Evolutionary conservation across 2,888 invertebrate species (phyloP), one percentile per base, ranked within the genome.

Genomic region (Drosophila ezoana): DNA sequence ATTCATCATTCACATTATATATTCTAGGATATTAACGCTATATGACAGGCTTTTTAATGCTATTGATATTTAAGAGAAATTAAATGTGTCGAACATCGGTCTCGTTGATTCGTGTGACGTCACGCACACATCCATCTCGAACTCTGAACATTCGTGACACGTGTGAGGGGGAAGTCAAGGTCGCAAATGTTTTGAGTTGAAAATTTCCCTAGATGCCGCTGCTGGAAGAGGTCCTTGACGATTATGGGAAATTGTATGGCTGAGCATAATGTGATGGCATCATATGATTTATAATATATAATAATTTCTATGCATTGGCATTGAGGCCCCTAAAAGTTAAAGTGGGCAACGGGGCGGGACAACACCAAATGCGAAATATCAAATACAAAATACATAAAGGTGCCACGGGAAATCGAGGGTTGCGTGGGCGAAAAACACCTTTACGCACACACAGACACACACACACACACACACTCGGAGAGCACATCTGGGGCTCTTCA

Each of bases 241-340:
- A 53, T 54, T 54, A 40, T 65, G 73, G 73, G 78, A 70, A 81
- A 79, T 76, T 79, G 73, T 79, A 61, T 72, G 79, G 77, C 80
- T 76, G 74, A 74, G 80, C 74, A 84, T 81, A 80, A 84, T 84
- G 81, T 73, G 78, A 73, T 71, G 84, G 76, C 84, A 73, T 80
- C 78, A 84, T 82, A 83, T 83, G 83, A 83, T 83, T 83, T 83
- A 83, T 83, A 83, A 83, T 83, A 79, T 79, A 69, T 83, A 85
- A 85, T 85, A 81, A 83, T 81, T 85, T 85, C 79, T 70, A 67
- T 73, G 71, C 84, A 76, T 78, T 80, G 79, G 66, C 78, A 71
- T 60, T 47, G 41, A 35, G 33, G 20, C 38, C 14, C 59, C 54
- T 52, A 72, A 65, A 60, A 57, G 20, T 53, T 67, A 64, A 77